A percentile compares a stretch with the other conserved stretches of the same genome.
These are phyloP conservation scores for Hormiphora californensis DNA, from an alignment of 37 sponge, comb jelly and placozoan species.

Conservation along the genomic window DNA sequence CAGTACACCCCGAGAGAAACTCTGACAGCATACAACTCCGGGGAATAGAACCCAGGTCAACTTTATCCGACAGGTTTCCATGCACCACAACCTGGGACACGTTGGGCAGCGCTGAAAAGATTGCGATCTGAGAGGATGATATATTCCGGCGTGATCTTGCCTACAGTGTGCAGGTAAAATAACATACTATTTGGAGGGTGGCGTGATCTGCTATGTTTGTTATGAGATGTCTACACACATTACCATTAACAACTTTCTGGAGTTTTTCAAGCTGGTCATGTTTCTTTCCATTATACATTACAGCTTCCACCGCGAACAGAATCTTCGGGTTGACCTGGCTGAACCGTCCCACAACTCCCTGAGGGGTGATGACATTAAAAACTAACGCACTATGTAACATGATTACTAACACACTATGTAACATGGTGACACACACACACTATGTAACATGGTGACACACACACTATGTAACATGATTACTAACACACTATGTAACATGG, in stretches of 20 bases:
- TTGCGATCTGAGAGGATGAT: too few relatives aligned
- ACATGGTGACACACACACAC: neutral
- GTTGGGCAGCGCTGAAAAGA: slow-evolving; percentile 35
- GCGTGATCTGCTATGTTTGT: too few relatives aligned
- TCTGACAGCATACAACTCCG: slow-evolving; percentile 10
- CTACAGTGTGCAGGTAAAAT: too few relatives aligned
- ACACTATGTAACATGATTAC: too few relatives aligned
- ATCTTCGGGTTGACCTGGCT: slow-evolving; percentile 89
- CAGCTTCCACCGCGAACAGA: slow-evolving; percentile 97
- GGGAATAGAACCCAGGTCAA: neutral
- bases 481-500: too few relatives aligned
- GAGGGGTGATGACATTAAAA: slow-evolving; percentile 16
- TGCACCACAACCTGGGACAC: neutral
- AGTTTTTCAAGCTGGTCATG: slow-evolving; percentile 81
- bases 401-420: neutral
- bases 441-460: too few relatives aligned
- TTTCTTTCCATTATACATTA: slow-evolving; percentile 78
- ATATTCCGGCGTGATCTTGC: too few relatives aligned
- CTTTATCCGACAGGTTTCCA: slow-evolving; percentile 24
- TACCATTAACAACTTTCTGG: slow-evolving; percentile 76
- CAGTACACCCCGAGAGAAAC: neutral
- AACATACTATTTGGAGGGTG: too few relatives aligned
- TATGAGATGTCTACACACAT: too few relatives aligned
- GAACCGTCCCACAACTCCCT: slow-evolving; percentile 93
- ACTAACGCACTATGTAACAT: neutral